Conservation (phyloP, 1,140 invertebrate species). For the Cherax quadricarinatus region DNA sequence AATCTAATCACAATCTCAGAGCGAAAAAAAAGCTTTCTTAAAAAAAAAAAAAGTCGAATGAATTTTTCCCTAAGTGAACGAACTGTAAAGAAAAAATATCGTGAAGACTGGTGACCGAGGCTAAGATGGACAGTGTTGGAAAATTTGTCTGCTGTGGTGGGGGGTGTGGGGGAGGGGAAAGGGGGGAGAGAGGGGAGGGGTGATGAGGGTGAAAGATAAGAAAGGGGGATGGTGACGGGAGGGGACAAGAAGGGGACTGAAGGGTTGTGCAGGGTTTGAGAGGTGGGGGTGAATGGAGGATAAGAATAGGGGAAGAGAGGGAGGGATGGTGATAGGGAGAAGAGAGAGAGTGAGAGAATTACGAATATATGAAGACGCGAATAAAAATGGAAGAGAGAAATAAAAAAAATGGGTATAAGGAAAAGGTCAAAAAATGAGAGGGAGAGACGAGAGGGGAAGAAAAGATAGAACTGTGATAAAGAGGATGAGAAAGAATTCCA, state of each 20-base stretch:
- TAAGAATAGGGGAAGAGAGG: neutral
- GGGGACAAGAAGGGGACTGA: neutral
- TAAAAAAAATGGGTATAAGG: too few species aligned
- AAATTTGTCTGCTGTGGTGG: neutral
- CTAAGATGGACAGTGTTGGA: neutral
- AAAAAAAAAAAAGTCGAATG: too few species aligned
- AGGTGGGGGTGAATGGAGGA: too few species aligned
- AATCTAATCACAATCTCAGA: neutral
- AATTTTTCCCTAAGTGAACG: neutral
- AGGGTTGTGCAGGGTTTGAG: neutral
- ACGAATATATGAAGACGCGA: too few species aligned
- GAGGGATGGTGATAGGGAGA: neutral
- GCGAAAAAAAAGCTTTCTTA: neutral
- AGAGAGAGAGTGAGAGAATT: neutral
- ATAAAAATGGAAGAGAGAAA: too few species aligned
- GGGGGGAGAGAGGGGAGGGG: neutral
- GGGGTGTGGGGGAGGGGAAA: neutral
- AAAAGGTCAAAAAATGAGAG: too few species aligned
- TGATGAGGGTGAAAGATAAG: neutral
- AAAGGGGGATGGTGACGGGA: neutral
- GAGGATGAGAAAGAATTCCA: neutral
- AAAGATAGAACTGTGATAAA: too few species aligned
- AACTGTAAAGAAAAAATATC: neutral
- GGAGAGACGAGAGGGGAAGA: too few species aligned
- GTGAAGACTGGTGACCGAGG: neutral